A percentile compares a stretch with the other conserved stretches of the same genome.
phyloP scores from a whole-genome alignment of 2,113 vertebrate species.

The Alligator sinensis region DNA sequence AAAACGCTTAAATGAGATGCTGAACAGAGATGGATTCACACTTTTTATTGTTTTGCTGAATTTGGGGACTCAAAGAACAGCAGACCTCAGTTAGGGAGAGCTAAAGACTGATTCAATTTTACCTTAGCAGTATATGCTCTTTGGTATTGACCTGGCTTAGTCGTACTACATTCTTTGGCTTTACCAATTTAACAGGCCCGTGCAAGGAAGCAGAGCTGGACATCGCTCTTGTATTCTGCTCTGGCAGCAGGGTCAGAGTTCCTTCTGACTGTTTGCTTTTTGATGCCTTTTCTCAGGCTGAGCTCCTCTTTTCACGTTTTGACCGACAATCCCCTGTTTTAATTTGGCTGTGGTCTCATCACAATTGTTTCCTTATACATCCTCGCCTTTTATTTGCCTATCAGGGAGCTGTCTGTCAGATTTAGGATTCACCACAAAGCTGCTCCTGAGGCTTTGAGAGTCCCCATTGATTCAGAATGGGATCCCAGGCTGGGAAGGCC shows the following conservation, averaged over 20 bases:
- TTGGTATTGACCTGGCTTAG: neutral
- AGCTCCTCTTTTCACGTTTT: neutral
- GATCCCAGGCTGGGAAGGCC: slow-evolving; percentile 30
- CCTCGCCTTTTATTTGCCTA: slow-evolving; percentile 60
- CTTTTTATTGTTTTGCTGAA: neutral
- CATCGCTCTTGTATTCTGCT: neutral
- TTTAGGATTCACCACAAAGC: slow-evolving; percentile 65
- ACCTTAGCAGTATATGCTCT: neutral
- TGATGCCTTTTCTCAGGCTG: slow-evolving; percentile 53
- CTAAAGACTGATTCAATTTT: neutral
- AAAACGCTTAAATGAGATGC: neutral
- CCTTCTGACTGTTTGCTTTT: slow-evolving; percentile 19
- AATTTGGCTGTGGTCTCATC: slow-evolving; percentile 16
- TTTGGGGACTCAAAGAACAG: neutral
- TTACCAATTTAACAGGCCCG: neutral
- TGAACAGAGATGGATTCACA: accelerated
- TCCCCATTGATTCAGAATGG: slow-evolving; percentile 38
- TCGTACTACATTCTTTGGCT: neutral
- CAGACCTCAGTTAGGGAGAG: accelerated
- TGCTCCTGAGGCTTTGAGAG: slow-evolving; percentile 41
- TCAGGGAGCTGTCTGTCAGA: slow-evolving; percentile 49
- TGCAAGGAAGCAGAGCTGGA: neutral
- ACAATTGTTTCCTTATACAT: slow-evolving; percentile 55
- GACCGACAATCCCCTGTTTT: neutral
- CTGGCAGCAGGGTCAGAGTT: neutral